Percentiles rank a stretch among this genome's conserved stretches.
phyloP scores from a whole-genome alignment of 1,140 invertebrate species.

The Anastrepha obliqua region DNA sequence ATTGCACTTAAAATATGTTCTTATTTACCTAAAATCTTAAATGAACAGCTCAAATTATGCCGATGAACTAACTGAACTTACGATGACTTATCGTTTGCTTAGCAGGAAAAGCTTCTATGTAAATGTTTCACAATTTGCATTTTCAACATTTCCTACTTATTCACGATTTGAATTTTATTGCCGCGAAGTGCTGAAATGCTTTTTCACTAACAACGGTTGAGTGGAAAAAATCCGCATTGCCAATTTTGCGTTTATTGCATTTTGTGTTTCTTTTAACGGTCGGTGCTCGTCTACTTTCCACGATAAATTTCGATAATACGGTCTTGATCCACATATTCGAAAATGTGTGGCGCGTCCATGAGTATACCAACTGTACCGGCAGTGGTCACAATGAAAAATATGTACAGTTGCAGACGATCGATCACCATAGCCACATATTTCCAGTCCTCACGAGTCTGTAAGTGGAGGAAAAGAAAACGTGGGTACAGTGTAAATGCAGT shows the following conservation, averaged over 20 bases:
- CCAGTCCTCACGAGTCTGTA: slow-evolving; percentile 98
- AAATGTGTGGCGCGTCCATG: slow-evolving; percentile 99
- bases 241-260: neutral
- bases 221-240: slow-evolving; percentile 1
- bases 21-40: slow-evolving; percentile 7
- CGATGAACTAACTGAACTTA: neutral
- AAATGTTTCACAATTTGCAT: too few species aligned
- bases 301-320: slow-evolving; percentile 95
- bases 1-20: neutral
- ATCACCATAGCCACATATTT: slow-evolving; percentile 99
- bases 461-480: slow-evolving; percentile 57
- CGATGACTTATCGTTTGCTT: neutral
- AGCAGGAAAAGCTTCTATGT: too few species aligned
- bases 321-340: slow-evolving; percentile 98
- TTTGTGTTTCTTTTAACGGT: neutral
- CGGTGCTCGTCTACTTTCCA: slow-evolving; percentile 82
- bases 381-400: slow-evolving; percentile 98
- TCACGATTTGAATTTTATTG: neutral
- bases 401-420: slow-evolving; percentile 96
- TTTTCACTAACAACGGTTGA: slow-evolving; percentile 38
- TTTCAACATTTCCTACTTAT: neutral
- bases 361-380: slow-evolving; percentile 95
- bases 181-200: neutral
- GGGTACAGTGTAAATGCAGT: too few species aligned
- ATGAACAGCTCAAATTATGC: neutral